These are phyloP conservation scores for Palaemon carinicauda DNA, from an alignment of 1,140 invertebrate species.

Conservation along the genomic window DNA sequence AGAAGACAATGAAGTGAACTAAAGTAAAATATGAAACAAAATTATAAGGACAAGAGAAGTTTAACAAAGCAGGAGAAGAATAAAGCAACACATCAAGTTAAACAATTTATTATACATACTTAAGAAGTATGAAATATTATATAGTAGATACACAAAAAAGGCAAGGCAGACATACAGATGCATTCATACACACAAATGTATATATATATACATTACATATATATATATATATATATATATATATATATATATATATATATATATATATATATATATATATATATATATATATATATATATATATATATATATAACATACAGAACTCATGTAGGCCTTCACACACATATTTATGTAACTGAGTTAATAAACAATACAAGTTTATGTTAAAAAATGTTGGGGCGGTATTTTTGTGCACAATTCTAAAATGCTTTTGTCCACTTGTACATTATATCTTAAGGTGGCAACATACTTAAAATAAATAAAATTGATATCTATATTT, in stretches of 20 bases:
- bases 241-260: background rate
- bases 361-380: background rate
- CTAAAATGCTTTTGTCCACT: constrained; percentile 13
- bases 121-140: no score
- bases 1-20: no score
- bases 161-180: no score
- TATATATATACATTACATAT: background rate
- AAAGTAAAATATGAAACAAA: no score
- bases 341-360: background rate
- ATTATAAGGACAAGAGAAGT: no score
- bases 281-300: constrained; percentile 2
- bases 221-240: background rate
- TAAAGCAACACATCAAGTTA: no score
- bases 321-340: background rate
- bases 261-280: background rate
- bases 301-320: background rate
- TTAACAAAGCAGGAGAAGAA: no score
- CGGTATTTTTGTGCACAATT: background rate
- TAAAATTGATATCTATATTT: constrained; percentile 39
- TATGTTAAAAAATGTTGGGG: no score
- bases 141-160: no score
- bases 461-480: background rate
- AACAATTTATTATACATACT: no score
- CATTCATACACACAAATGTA: background rate
- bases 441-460: constrained; percentile 10